Percentiles rank a stretch among this genome's conserved stretches.
Conservation (phyloP, 2,113 vertebrate species). For the Podarcis cretensis region DNA sequence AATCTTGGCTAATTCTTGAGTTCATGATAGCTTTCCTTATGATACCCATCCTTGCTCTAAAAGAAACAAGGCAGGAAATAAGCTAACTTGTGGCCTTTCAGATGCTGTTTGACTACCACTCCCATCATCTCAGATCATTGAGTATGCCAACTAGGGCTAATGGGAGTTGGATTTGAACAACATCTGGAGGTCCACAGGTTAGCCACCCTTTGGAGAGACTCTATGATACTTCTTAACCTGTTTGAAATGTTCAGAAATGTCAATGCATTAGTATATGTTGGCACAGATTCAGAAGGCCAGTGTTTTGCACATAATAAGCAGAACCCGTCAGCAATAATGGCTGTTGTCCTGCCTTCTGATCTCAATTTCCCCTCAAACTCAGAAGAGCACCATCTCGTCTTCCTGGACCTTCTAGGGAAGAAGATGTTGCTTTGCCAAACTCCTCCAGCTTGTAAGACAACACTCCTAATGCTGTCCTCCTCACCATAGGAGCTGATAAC, state of each 20-base stretch:
- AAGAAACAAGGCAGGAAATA: too few species aligned
- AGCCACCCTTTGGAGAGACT: background rate
- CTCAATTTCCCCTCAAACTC: too few species aligned
- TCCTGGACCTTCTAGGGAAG: too few species aligned
- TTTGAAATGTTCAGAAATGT: background rate
- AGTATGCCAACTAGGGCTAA: background rate
- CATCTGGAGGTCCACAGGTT: background rate
- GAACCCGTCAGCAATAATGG: background rate
- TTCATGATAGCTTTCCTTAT: background rate
- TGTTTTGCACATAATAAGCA: background rate
- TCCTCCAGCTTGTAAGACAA: too few species aligned
- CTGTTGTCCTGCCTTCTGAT: background rate
- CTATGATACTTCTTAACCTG: background rate
- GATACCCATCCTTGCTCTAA: too few species aligned
- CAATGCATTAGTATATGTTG: background rate
- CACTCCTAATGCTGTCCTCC: too few species aligned
- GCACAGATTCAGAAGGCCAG: background rate
- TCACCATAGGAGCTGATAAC: too few species aligned
- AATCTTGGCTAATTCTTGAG: background rate
- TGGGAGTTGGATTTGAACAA: background rate
- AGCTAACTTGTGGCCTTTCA: too few species aligned
- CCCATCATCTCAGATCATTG: too few species aligned
- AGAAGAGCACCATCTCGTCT: too few species aligned
- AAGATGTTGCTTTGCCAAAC: too few species aligned
- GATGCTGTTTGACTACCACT: too few species aligned